A percentile compares a stretch with the other conserved stretches of the same genome.
Evolutionary conservation across 2,888 invertebrate genomes (phyloP).

Genomic region (Seladonia tumulorum): DNA sequence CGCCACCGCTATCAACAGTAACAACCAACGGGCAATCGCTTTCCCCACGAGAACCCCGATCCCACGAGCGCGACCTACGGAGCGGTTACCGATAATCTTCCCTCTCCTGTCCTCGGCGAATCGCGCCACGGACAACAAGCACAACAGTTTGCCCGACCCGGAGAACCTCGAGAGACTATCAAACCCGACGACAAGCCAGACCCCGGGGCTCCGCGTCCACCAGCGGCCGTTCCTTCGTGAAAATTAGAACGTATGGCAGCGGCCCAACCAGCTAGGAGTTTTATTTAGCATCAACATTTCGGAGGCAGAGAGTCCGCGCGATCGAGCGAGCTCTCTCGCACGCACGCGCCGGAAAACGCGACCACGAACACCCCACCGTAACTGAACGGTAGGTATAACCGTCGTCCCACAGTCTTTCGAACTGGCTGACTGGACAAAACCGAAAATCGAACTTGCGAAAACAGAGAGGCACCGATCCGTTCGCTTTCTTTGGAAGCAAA

Average conservation of each 20-base stretch:
- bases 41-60: background rate
- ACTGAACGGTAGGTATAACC: background rate
- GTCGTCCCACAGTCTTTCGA: background rate
- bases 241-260: constrained; percentile 83
- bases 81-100: background rate
- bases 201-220: constrained; percentile 68
- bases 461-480: too few relatives aligned
- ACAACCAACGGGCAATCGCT: background rate
- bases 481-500: background rate
- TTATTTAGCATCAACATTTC: constrained; percentile 83
- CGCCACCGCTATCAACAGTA: constrained; percentile 9
- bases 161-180: constrained; percentile 55
- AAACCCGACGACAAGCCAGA: constrained; percentile 64
- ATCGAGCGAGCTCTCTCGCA: constrained; percentile 20
- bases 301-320: constrained; percentile 50
- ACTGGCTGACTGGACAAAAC: background rate
- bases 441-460: background rate
- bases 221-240: constrained; percentile 73
- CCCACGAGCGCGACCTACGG: background rate
- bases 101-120: constrained; percentile 30
- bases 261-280: constrained; percentile 82
- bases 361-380: background rate
- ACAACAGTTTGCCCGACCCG: constrained; percentile 35
- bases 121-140: constrained; percentile 40
- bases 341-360: constrained; percentile 2